Percentiles rank a stretch among this genome's conserved stretches.
These are phyloP conservation scores for Gila robusta DNA, from an alignment of 2,797 vertebrate genomes.

Conservation along the genomic window DNA sequence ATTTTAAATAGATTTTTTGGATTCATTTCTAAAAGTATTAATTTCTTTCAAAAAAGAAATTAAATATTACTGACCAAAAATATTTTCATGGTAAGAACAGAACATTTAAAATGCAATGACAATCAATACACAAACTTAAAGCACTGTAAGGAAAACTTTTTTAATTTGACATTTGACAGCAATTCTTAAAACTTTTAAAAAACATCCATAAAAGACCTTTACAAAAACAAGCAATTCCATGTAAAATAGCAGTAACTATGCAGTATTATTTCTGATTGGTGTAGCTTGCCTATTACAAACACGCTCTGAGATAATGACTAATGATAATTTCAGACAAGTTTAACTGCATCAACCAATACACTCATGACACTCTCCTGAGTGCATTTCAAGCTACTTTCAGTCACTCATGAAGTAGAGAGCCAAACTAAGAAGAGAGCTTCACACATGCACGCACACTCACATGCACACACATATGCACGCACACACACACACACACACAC, in stretches of 20 bases:
- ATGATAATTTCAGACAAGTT: neutral
- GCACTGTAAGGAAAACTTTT: neutral
- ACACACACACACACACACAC: too few species aligned
- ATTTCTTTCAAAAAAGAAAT: neutral
- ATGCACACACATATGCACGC: neutral
- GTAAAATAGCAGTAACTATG: neutral
- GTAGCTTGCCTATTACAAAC: neutral
- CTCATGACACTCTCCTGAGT: constrained; percentile 1
- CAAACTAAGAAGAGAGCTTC: constrained; percentile 23
- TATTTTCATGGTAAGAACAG: neutral
- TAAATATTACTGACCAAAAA: neutral
- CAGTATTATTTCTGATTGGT: neutral
- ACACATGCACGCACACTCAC: neutral
- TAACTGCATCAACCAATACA: neutral
- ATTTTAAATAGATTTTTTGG: neutral
- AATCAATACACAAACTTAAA: neutral
- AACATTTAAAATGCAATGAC: neutral
- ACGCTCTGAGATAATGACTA: neutral
- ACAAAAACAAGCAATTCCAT: neutral
- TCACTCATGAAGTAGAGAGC: neutral
- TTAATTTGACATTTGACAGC: neutral
- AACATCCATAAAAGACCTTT: neutral
- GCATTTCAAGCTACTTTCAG: constrained; percentile 37
- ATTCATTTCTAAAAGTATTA: neutral
- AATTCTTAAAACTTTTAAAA: neutral